These are phyloP conservation scores for Masticophis lateralis DNA, from an alignment of 2,797 vertebrate genomes.

Conservation along the genomic window DNA sequence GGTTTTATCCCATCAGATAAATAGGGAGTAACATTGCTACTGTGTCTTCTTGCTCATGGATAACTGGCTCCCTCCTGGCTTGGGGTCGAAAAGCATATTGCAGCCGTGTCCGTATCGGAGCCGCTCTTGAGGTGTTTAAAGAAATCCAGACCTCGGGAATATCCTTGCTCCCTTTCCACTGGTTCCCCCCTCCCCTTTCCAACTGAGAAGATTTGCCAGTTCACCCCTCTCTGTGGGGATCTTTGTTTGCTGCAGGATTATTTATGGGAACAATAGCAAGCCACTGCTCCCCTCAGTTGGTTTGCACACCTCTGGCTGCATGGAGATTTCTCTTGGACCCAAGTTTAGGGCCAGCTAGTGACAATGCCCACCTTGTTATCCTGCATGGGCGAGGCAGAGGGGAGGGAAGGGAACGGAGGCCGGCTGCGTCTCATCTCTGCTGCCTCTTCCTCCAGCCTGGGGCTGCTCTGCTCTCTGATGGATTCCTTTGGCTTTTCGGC, in stretches of 20 bases:
- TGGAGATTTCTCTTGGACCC: background rate
- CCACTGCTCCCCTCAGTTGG: background rate
- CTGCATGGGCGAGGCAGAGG: background rate
- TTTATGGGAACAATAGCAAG: background rate
- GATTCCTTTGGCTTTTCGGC: background rate
- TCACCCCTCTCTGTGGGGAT: background rate
- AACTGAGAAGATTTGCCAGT: background rate
- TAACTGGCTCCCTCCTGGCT: background rate
- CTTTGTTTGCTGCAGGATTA: background rate
- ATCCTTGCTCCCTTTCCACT: background rate
- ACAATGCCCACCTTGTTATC: background rate
- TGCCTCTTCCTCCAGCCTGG: background rate
- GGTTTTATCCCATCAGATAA: conserved; percentile 20
- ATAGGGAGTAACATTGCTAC: conserved; percentile 4
- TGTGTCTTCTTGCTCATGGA: background rate
- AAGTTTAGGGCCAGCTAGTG: background rate
- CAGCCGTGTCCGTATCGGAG: accelerated
- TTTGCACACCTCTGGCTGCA: background rate
- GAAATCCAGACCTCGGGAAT: background rate
- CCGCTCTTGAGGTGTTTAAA: background rate
- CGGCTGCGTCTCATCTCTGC: background rate
- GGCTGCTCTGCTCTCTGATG: background rate
- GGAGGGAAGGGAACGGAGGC: background rate
- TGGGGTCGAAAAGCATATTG: background rate
- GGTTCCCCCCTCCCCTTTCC: too few species aligned